Conservation (phyloP, 2,113 vertebrate species). For the Xiphophorus maculatus region DNA sequence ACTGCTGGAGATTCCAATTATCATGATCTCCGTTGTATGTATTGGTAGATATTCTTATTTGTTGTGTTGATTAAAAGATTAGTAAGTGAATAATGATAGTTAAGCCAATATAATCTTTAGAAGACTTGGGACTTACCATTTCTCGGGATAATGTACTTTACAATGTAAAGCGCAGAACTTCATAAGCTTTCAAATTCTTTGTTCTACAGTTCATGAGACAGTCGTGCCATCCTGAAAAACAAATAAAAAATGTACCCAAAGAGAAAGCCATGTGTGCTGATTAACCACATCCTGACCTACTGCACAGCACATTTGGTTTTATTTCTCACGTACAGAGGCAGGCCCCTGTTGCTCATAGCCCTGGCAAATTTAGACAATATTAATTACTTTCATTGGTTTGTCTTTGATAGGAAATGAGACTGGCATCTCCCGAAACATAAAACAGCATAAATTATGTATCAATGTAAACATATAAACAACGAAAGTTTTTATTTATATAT, state of each 20-base stretch:
- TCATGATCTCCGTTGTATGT: not conserved
- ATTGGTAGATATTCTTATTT: not conserved
- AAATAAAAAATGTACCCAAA: not conserved
- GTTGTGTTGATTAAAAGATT: not conserved
- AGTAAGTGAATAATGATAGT: not conserved
- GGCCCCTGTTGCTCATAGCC: not conserved
- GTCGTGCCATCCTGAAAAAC: not conserved
- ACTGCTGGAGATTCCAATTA: not conserved
- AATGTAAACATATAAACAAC: not conserved
- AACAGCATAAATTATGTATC: not conserved
- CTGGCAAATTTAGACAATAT: not conserved
- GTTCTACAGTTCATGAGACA: not conserved
- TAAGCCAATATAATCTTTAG: too few species aligned
- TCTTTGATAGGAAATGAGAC: not conserved
- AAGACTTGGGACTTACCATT: too few species aligned
- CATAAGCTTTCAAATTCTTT: not conserved
- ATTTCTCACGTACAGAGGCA: not conserved
- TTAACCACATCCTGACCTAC: slow-evolving; percentile 41
- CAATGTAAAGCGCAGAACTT: not conserved
- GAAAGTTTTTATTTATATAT: not conserved
- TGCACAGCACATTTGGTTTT: not conserved
- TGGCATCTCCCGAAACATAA: not conserved
- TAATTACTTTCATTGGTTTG: not conserved
- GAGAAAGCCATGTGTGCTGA: not conserved
- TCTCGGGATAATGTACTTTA: too few species aligned